Conservation (phyloP, 2,797 vertebrate genomes). For the Diceros bicornis region DNA sequence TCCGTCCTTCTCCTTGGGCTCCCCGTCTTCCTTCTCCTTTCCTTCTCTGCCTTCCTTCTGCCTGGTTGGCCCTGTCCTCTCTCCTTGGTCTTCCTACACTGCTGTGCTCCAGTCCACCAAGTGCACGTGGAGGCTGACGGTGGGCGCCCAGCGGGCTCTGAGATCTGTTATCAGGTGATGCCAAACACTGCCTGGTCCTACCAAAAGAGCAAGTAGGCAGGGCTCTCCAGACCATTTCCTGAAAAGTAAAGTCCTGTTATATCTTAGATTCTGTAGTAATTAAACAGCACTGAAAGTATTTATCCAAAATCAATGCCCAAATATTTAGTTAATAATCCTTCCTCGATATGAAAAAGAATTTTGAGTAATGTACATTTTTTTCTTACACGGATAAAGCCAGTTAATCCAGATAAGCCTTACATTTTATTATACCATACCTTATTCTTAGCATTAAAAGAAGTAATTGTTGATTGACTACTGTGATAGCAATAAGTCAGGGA, state of each 20-base stretch:
- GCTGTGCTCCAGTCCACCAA: not conserved
- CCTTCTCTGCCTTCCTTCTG: not conserved
- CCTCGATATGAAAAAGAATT: not conserved
- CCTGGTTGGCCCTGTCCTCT: not conserved
- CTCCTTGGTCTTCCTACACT: not conserved
- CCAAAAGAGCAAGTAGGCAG: not conserved
- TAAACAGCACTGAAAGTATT: not conserved
- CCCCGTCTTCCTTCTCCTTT: not conserved
- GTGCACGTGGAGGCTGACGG: not conserved
- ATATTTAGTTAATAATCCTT: not conserved
- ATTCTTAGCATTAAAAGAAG: slow-evolving; percentile 13
- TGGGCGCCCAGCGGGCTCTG: no score
- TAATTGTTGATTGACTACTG: not conserved
- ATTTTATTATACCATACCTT: not conserved
- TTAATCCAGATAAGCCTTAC: not conserved
- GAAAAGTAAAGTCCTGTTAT: not conserved
- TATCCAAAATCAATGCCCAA: slow-evolving; percentile 10
- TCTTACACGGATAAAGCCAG: not conserved
- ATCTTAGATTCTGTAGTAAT: not conserved
- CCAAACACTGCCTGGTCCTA: not conserved
- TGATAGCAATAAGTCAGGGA: not conserved
- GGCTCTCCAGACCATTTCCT: not conserved
- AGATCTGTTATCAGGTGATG: not conserved
- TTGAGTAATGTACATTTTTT: not conserved
- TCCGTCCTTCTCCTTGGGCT: not conserved